phyloP scores from a whole-genome alignment of 2,888 invertebrate species.

The Chalcis sispes region DNA sequence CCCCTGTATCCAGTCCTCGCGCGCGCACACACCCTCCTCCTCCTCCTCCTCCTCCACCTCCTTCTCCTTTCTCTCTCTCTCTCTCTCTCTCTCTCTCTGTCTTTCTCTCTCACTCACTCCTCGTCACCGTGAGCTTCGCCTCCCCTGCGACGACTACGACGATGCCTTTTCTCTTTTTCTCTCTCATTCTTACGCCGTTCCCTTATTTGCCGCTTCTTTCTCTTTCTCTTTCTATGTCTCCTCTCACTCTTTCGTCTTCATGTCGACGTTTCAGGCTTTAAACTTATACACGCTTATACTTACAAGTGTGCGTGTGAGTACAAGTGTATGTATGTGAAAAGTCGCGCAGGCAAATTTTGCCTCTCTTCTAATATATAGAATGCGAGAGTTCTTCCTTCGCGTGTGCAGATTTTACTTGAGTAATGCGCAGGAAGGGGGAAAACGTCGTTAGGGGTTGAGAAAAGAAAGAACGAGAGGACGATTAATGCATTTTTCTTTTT shows the following conservation, averaged over 20 bases:
- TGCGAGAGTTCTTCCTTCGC: slow-evolving; percentile 28
- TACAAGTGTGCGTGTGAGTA: not conserved
- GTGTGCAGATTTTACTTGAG: slow-evolving; percentile 42
- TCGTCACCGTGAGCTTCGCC: slow-evolving; percentile 42
- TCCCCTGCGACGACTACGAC: slow-evolving; percentile 25
- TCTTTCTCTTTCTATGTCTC: slow-evolving; percentile 27
- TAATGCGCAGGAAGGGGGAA: slow-evolving; percentile 24
- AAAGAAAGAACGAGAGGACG: slow-evolving; percentile 30
- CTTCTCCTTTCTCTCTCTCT: not conserved
- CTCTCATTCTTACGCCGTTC: slow-evolving; percentile 33
- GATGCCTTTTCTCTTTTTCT: slow-evolving; percentile 44
- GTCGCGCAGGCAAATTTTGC: slow-evolving; percentile 45
- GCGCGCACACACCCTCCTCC: slow-evolving; percentile 7
- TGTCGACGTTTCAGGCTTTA: slow-evolving; percentile 1
- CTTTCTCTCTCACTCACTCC: not conserved
- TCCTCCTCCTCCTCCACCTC: slow-evolving; percentile 38
- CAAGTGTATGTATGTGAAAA: slow-evolving; percentile 4
- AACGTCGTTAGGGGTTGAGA: no score
- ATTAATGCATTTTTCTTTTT: slow-evolving; percentile 10
- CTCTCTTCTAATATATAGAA: slow-evolving; percentile 6
- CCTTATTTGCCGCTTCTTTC: slow-evolving; percentile 37
- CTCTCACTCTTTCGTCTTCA: slow-evolving; percentile 28
- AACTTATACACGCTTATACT: not conserved
- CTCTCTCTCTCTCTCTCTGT: not conserved
- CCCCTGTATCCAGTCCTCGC: slow-evolving; percentile 62